Base-by-base conservation (phyloP, 2,113 vertebrate species). In the Centropus bengalensis region DNA sequence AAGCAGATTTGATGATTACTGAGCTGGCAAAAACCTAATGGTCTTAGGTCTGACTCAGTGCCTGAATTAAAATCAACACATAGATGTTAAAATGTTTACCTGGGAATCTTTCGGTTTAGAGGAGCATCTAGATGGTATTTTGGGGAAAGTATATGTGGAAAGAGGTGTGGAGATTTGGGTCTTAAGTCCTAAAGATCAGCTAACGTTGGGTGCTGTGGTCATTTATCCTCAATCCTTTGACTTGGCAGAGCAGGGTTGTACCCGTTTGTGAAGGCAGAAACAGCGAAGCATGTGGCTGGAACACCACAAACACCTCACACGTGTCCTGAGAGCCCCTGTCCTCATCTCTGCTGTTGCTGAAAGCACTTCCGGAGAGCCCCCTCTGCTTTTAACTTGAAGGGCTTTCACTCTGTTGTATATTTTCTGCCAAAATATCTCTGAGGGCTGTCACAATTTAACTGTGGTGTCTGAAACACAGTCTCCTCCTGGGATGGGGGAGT, bases 221-320 rank as follows among this genome's bases (percentile, higher is more conserved):
- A 0, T 66, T 93, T 33, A 5, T 45, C 59, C 38, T 52, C 32
- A 22, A 6, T 44, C 45, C 51, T 51, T 47, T 42, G 66, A 17
- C 69, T 63, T 1, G 0, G 1, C 3, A 20, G 45, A 78, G 4
- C 16, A 52, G 70, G 52, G 88, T 58, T 56, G 42, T 56, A 24
- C 32, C 0, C 0, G 24, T 60, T 68, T 60, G 75, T 81, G n/a
- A n/a, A n/a, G n/a, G n/a, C n/a, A n/a, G 71, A n/a, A 44, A 23
- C 1, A 9, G 21, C 13, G 27, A 59, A 24, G 32, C 1, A 14
- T 21, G 49, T 0, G 12, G 16, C 22, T 55, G 62, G 49, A 52
- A 0, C 11, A 3, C 13, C 64, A 28, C 1, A 4, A 27, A 45
- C 36, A 9, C 10, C 0, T 23, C 2, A 2, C 51, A 4, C 0